Evolutionary conservation across 2,888 invertebrate species (phyloP).

Genomic region (Tetragonula carbonaria): DNA sequence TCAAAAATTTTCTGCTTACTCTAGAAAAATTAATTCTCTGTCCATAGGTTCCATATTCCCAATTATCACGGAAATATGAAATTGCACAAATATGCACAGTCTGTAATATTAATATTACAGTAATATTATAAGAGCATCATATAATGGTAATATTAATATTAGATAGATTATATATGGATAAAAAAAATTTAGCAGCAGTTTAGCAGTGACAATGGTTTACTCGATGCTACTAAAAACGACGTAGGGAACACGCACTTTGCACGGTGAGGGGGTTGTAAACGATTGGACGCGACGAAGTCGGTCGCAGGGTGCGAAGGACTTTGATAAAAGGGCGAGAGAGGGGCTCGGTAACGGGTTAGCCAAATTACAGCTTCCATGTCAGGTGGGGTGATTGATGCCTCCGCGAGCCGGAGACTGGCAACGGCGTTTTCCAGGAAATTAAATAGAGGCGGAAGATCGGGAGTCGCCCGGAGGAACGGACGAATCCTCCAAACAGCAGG

Average conservation of each 20-base stretch:
- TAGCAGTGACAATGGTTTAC: not conserved
- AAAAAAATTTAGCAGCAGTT: not conserved
- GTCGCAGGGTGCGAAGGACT: conserved; percentile 68
- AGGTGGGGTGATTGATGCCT: conserved; percentile 82
- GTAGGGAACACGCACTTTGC: not conserved
- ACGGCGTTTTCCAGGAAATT: conserved; percentile 81
- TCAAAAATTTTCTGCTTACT: no score
- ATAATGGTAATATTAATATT: no score
- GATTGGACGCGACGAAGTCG: conserved; percentile 70
- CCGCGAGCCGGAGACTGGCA: conserved; percentile 70
- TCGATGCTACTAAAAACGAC: not conserved
- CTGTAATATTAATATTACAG: no score
- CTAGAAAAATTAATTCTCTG: no score
- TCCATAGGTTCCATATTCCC: no score
- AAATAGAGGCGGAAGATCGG: conserved; percentile 74
- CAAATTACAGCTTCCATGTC: conserved; percentile 84
- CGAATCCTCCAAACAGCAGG: not conserved
- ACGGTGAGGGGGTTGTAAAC: not conserved
- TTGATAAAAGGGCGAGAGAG: conserved; percentile 59
- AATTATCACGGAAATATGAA: no score
- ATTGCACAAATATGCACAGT: no score
- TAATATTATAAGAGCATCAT: no score
- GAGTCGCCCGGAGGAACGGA: conserved; percentile 48
- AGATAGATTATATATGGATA: not conserved
- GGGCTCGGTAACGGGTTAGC: conserved; percentile 76